Evolutionary conservation across 2,888 invertebrate species (phyloP).

Genomic region (Diaphora mendica): DNA sequence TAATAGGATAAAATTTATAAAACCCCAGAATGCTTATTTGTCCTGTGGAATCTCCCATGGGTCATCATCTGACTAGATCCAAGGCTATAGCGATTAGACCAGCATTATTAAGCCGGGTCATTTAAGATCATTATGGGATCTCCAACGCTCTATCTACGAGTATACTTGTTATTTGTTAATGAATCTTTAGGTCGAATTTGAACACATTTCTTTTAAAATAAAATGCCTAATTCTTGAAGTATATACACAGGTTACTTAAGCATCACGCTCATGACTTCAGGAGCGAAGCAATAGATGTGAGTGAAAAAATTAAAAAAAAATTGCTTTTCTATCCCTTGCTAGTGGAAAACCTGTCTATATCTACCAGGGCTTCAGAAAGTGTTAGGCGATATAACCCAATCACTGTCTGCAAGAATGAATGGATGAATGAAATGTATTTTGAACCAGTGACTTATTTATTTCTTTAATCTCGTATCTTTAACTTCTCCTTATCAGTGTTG

Average conservation of each 20-base stretch:
- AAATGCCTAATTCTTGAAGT: neutral
- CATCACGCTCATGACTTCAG: neutral
- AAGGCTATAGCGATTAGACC: neutral
- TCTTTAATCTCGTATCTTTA: neutral
- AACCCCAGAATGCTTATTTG: neutral
- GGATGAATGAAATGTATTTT: neutral
- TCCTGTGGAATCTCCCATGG: neutral
- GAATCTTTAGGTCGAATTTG: neutral
- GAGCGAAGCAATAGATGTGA: too few species aligned
- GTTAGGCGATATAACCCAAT: neutral
- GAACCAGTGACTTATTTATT: neutral
- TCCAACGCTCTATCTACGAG: too few species aligned
- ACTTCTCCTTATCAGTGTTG: neutral
- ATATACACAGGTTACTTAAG: neutral
- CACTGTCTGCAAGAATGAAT: neutral
- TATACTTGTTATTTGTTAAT: too few species aligned
- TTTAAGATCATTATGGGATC: neutral
- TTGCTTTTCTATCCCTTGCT: neutral
- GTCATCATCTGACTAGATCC: neutral
- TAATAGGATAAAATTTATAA: neutral
- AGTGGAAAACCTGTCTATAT: neutral
- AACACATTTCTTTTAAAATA: neutral
- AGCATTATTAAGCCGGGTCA: too few species aligned
- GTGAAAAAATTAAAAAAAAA: too few species aligned
- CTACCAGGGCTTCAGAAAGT: neutral